A percentile compares a stretch with the other conserved stretches of the same genome.
phyloP scores from a whole-genome alignment of 2,888 invertebrate species.

The Lithophane leautieri region DNA sequence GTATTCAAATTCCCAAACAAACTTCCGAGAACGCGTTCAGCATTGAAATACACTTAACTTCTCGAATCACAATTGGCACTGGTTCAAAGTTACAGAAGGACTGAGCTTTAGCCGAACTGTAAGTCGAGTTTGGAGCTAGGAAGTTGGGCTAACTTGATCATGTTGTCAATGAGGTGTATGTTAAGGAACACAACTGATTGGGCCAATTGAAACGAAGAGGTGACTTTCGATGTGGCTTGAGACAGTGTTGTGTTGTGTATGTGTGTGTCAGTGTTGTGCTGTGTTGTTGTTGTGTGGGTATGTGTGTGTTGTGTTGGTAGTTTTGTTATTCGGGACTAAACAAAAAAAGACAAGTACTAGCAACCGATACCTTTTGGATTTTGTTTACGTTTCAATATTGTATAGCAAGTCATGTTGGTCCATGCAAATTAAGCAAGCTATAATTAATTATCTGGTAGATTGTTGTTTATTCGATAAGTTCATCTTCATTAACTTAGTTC shows the following conservation, averaged over 20 bases:
- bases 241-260: neutral
- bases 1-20: slow-evolving; percentile 12
- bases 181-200: slow-evolving; percentile 27
- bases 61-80: slow-evolving; percentile 28
- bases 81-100: slow-evolving; percentile 18
- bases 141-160: slow-evolving; percentile 34
- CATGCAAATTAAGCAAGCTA: too few relatives aligned
- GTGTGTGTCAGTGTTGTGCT: neutral
- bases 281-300: neutral
- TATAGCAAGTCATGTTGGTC: too few relatives aligned
- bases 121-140: slow-evolving; percentile 1
- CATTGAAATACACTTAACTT: slow-evolving; percentile 13
- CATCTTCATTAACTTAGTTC: too few relatives aligned
- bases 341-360: too few relatives aligned
- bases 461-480: too few relatives aligned
- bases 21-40: slow-evolving; percentile 5
- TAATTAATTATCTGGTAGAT: too few relatives aligned
- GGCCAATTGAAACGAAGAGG: slow-evolving; percentile 11
- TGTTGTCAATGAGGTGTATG: neutral
- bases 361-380: too few relatives aligned
- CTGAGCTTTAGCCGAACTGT: neutral
- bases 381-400: too few relatives aligned
- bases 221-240: neutral
- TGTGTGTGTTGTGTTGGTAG: too few relatives aligned
- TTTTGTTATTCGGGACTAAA: too few relatives aligned